Percentiles rank a stretch among this genome's conserved stretches.
These are phyloP conservation scores for Ectropis grisescens DNA, from an alignment of 1,140 invertebrate genomes.

Conservation along the genomic window DNA sequence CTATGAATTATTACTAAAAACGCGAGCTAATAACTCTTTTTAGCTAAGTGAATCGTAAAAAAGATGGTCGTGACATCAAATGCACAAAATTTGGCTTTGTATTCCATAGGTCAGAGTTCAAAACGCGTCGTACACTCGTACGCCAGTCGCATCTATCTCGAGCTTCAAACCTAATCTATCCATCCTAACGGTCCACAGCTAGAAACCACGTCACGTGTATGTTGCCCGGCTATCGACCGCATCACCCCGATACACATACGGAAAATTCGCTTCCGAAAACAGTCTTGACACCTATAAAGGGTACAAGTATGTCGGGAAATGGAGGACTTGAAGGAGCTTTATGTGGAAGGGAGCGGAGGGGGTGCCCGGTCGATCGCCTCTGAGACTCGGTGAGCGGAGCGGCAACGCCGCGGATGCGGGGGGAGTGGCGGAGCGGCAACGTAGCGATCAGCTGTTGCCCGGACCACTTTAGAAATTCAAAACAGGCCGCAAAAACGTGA, in stretches of 20 bases:
- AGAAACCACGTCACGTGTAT: no score
- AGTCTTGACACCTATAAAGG: constrained; percentile 7
- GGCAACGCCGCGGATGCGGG: constrained; percentile 18
- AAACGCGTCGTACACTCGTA: no score
- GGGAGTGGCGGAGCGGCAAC: constrained; percentile 13
- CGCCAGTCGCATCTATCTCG: not conserved
- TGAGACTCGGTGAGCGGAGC: constrained; percentile 10
- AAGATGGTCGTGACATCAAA: no score
- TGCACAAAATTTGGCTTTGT: no score
- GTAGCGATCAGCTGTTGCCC: constrained; percentile 25
- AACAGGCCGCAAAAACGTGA: constrained; percentile 24
- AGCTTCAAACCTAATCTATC: constrained; percentile 9
- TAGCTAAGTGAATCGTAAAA: no score
- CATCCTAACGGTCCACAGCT: no score
- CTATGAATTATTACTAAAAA: no score
- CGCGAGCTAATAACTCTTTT: no score
- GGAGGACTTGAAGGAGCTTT: constrained; percentile 7
- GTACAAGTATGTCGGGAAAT: constrained; percentile 11
- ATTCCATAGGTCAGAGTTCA: no score
- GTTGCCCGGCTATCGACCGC: not conserved
- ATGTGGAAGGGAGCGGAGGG: constrained; percentile 6
- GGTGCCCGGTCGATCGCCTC: constrained; percentile 22
- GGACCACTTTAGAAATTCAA: constrained; percentile 24
- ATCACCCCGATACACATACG: not conserved
- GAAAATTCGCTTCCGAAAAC: constrained; percentile 3